Evolutionary conservation across 1,140 invertebrate species (phyloP).

Genomic region (Panagrolaimus sp.): DNA sequence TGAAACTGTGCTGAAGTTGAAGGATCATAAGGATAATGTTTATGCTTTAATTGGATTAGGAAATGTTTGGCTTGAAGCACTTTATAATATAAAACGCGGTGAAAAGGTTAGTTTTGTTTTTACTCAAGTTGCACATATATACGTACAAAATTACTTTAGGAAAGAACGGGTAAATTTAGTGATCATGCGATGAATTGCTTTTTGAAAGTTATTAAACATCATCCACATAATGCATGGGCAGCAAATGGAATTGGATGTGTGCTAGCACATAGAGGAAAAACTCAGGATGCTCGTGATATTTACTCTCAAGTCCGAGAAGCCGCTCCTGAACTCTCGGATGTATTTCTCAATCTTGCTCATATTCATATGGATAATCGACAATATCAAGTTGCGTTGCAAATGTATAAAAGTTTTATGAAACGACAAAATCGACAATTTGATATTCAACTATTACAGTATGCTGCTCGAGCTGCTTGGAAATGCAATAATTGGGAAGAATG

Average conservation of each 20-base stretch:
- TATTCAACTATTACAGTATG: not conserved
- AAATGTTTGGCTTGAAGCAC: constrained; percentile 14
- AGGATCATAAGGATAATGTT: not conserved
- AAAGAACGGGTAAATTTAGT: not conserved
- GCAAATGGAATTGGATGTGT: constrained; percentile 5
- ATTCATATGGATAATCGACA: constrained; percentile 3
- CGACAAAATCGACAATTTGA: not conserved
- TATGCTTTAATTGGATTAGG: constrained; percentile 8
- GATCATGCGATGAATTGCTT: constrained; percentile 2
- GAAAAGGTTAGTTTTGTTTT: not conserved
- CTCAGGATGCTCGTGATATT: not conserved
- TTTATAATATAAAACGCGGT: not conserved
- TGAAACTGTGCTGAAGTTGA: not conserved
- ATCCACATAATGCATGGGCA: not conserved
- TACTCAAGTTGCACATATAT: not conserved
- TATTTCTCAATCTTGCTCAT: not conserved
- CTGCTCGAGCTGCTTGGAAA: constrained; percentile 5
- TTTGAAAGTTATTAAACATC: constrained; percentile 2
- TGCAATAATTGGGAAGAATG: not conserved
- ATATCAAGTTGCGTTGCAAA: not conserved
- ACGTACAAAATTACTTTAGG: not conserved
- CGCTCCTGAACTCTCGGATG: not conserved
- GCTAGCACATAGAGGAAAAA: not conserved
- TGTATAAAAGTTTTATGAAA: not conserved
- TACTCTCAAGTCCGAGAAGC: constrained; percentile 11